Percentiles rank a stretch among this genome's conserved stretches.
phyloP scores from a whole-genome alignment of 92 coral and sea anemone genomes.

The Siderastrea radians region DNA sequence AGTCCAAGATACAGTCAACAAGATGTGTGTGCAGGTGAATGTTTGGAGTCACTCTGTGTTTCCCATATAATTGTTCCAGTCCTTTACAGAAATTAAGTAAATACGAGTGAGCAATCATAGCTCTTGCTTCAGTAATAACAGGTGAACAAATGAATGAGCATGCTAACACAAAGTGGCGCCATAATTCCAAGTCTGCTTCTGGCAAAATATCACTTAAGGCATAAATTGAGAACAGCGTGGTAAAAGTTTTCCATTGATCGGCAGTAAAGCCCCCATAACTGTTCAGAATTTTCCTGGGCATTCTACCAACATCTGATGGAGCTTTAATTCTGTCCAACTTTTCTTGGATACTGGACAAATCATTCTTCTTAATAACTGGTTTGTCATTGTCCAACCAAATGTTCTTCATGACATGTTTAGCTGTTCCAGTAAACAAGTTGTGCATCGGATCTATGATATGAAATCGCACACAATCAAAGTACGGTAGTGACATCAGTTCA shows the following conservation, averaged over 20 bases:
- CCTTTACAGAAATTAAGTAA: constrained; percentile 53
- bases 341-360: constrained; percentile 53
- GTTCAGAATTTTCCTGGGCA: constrained; percentile 74
- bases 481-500: constrained; percentile 58
- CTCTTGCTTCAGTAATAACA: constrained; percentile 59
- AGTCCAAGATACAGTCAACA: constrained; percentile 73
- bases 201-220: constrained; percentile 60
- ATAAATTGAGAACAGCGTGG: constrained; percentile 58
- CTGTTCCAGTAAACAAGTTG: constrained; percentile 80
- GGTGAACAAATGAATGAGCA: constrained; percentile 61
- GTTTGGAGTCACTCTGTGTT: constrained; percentile 71
- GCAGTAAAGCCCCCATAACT: constrained; percentile 86
- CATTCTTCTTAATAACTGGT: constrained; percentile 33
- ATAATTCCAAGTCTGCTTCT: constrained; percentile 55
- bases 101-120: constrained; percentile 57
- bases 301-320: constrained; percentile 77
- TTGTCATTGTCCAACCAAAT: constrained; percentile 70
- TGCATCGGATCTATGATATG: constrained; percentile 85
- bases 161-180: constrained; percentile 79
- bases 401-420: constrained; percentile 80
- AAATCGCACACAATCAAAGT: constrained; percentile 79
- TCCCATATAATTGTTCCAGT: constrained; percentile 69
- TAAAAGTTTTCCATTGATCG: constrained; percentile 82
- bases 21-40: constrained; percentile 82
- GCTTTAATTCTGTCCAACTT: constrained; percentile 70